phyloP scores from a whole-genome alignment of 2,888 invertebrate genomes.

The Amiota communis region DNA sequence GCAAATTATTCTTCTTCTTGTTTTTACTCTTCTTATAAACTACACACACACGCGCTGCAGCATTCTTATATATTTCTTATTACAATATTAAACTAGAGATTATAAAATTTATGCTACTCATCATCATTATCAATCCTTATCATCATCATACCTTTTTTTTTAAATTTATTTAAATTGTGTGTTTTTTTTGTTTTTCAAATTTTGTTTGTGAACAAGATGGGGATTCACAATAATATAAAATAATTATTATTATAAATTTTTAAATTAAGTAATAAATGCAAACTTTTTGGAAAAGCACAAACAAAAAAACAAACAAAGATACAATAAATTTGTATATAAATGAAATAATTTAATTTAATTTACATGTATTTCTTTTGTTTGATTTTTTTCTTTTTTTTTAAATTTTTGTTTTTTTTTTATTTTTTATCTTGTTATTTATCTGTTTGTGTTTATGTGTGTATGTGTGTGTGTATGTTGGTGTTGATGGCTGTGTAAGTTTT shows the following conservation, averaged over 20 bases:
- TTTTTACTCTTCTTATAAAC: constrained; percentile 37
- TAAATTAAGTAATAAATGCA: constrained; percentile 64
- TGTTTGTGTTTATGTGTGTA: neutral
- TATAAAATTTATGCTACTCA: constrained; percentile 63
- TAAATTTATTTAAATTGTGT: constrained; percentile 35
- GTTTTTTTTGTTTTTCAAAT: constrained; percentile 50
- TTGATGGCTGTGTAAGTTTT: constrained; percentile 12
- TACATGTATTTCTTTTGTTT: constrained; percentile 34
- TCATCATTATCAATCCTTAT: constrained; percentile 32
- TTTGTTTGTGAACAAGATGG: no score
- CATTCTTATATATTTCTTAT: neutral
- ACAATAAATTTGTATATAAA: constrained; percentile 46
- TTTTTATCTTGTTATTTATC: no score
- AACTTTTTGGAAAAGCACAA: constrained; percentile 27
- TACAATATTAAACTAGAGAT: constrained; percentile 62
- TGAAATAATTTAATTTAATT: constrained; percentile 37
- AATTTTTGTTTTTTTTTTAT: constrained; percentile 16
- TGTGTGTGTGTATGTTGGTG: no score
- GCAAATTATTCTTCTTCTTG: constrained; percentile 27
- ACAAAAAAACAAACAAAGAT: constrained; percentile 30
- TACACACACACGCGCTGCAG: constrained; percentile 29
- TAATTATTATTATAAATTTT: constrained; percentile 51
- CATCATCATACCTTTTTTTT: constrained; percentile 44
- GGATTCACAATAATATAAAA: constrained; percentile 7
- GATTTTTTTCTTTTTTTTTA: constrained; percentile 35